Conservation (phyloP, 2,888 invertebrate species). For the Ennomos erosarius region DNA sequence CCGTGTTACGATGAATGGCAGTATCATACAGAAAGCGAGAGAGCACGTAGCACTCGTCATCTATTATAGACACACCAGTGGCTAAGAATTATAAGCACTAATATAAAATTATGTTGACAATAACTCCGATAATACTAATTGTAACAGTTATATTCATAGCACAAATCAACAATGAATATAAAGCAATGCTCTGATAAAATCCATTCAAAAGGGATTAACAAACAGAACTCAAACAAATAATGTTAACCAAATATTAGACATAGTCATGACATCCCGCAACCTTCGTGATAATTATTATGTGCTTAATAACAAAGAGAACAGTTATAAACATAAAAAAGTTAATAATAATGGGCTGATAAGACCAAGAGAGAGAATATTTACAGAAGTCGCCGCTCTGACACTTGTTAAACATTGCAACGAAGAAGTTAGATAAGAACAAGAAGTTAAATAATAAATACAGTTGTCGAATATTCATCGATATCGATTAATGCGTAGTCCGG, state of each 20-base stretch:
- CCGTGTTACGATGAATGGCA: too few relatives aligned
- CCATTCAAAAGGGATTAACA: background rate
- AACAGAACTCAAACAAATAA: constrained; percentile 10
- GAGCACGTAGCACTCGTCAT: too few relatives aligned
- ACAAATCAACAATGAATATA: constrained; percentile 1
- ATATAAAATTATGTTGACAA: too few relatives aligned
- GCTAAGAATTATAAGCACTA: too few relatives aligned
- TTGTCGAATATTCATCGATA: background rate
- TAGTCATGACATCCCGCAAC: constrained; percentile 22
- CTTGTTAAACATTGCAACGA: constrained; percentile 43
- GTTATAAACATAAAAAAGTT: constrained; percentile 32
- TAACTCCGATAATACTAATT: too few relatives aligned
- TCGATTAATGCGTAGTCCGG: too few relatives aligned
- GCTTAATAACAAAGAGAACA: constrained; percentile 14
- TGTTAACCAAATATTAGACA: constrained; percentile 36
- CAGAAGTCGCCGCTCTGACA: constrained; percentile 48
- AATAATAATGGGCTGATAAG: constrained; percentile 40
- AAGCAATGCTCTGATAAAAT: background rate
- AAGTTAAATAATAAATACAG: background rate
- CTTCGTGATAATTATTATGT: constrained; percentile 23
- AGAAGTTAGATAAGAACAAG: background rate
- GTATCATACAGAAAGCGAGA: too few relatives aligned
- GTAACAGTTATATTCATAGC: too few relatives aligned
- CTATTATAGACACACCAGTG: too few relatives aligned
- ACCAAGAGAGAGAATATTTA: constrained; percentile 48